Evolutionary conservation across 2,888 invertebrate species (phyloP).

Genomic region (Coenonympha glycerion): DNA sequence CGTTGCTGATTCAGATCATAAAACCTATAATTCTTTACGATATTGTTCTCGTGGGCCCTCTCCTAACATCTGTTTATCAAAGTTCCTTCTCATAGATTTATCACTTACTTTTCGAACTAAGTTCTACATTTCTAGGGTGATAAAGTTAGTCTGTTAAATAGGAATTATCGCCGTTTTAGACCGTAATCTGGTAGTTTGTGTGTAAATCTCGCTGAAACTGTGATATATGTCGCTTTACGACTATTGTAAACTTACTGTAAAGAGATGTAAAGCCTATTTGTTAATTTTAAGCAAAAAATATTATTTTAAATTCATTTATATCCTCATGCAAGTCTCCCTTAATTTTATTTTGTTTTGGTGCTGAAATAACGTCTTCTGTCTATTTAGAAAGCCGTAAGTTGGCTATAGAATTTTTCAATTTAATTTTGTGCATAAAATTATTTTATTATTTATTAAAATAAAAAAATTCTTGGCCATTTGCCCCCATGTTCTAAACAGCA

Average conservation of each 20-base stretch:
- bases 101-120: conserved; percentile 21
- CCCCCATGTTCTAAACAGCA: too few species aligned
- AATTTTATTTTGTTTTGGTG: too few species aligned
- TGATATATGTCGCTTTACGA: neutral
- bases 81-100: conserved; percentile 33
- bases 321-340: too few species aligned
- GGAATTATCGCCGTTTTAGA: conserved; percentile 16
- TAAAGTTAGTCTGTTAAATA: conserved; percentile 26
- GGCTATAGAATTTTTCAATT: too few species aligned
- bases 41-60: conserved; percentile 32
- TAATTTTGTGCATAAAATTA: too few species aligned
- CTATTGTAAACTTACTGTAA: neutral
- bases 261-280: too few species aligned
- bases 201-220: neutral
- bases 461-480: too few species aligned
- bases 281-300: too few species aligned
- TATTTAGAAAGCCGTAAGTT: too few species aligned
- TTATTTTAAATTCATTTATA: too few species aligned
- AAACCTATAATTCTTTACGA: conserved; percentile 33
- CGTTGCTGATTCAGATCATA: conserved; percentile 25
- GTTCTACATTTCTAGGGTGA: conserved; percentile 14
- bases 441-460: too few species aligned
- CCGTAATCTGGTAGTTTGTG: conserved; percentile 8
- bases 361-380: too few species aligned
- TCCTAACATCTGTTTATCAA: conserved; percentile 35